Evolutionary conservation across 2,888 invertebrate species (phyloP), one percentile per base, ranked within the genome.

Genomic region (Leucania comma): DNA sequence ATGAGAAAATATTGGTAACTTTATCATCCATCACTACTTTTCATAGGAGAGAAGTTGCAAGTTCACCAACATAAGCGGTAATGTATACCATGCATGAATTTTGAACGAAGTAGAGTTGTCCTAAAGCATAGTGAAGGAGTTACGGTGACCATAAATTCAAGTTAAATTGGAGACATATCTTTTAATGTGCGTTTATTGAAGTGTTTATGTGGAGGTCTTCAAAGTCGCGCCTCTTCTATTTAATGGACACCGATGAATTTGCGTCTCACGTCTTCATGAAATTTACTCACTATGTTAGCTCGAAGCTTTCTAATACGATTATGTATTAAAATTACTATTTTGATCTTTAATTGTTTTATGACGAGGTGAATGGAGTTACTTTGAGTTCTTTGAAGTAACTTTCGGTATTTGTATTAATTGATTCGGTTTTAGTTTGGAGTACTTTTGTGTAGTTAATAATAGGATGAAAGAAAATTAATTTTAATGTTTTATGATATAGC

Each of bases 91-190:
- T 14, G 12, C 9, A 22, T 58, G n/a, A 22, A 51, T 56, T 75
- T 60, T 29, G 9, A 54, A 63, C 64, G 70, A 1, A 3, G 3
- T 65, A 76, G 69, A 74, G 78, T 72, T 79, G 66, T 79, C 56
- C 53, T 59, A 69, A 67, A 67, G 68, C 76, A 80, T 85, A 84
- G 88, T 88, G 81, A 76, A 87, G 87, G 88, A 86, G 90, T 93
- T 94, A 94, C 91, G 90, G 92, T 92, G 89, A 89, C 91, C 88
- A 93, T 95, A 94, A 94, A 94, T 94, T 93, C 89, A 85, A 92
- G 91, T 93, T 93, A 93, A 94, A 94, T 94, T 93, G 91, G 90
- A 92, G 93, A 93, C 93, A 92, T 94, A 93, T 93, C 93, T 91
- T 93, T 93, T 94, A 94, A 93, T 93, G 92, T 91, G 88, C 88